Evolutionary conservation across 53 echinoderm and acorn worm species (phyloP).

Genomic region (Glandiceps talaboti): DNA sequence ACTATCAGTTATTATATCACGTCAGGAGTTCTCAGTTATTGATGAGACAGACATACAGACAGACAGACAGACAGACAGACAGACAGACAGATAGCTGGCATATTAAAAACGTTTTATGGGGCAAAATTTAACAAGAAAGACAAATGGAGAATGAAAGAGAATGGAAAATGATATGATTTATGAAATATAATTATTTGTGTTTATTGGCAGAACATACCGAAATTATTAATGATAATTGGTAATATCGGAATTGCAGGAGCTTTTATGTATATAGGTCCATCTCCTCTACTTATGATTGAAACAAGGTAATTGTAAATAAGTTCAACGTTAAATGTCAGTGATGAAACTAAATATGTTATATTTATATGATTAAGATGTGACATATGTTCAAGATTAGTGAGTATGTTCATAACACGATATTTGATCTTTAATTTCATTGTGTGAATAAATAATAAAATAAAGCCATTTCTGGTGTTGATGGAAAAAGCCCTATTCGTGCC

Average conservation of each 20-base stretch:
- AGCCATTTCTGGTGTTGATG: no score
- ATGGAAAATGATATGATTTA: no score
- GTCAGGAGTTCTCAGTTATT: background rate
- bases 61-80: background rate
- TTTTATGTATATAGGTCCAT: slow-evolving; percentile 59
- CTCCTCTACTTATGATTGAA: slow-evolving; percentile 56
- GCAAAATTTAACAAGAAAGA: no score
- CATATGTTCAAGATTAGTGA: background rate
- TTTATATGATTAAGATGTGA: background rate
- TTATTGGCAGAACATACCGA: background rate
- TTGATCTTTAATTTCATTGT: no score
- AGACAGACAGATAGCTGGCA: no score
- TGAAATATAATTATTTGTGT: no score
- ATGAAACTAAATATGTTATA: background rate
- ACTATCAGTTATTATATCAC: no score
- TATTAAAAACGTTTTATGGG: no score
- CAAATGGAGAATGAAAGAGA: no score
- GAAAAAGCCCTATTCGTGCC: no score
- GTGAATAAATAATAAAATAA: no score
- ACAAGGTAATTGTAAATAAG: background rate
- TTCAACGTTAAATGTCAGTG: background rate
- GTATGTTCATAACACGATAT: no score
- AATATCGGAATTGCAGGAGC: slow-evolving; percentile 22
- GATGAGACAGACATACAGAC: background rate
- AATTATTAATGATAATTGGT: slow-evolving; percentile 32